Evolutionary conservation across 35 echinoderm and acorn worm species (phyloP).

Genomic region (Hemicentrotus pulcherrimus): DNA sequence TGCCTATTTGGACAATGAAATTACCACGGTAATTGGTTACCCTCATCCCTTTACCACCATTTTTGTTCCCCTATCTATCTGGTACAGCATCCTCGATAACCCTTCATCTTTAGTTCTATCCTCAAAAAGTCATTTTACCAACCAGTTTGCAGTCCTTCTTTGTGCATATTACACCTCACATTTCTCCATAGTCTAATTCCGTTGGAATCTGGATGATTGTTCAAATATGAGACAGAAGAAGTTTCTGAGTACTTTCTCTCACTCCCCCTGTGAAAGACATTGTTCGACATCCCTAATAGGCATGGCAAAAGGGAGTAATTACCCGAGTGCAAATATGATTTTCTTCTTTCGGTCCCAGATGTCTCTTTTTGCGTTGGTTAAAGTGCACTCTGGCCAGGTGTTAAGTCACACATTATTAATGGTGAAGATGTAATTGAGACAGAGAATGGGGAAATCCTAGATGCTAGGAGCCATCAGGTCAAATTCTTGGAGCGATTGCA

Average conservation of each 20-base stretch:
- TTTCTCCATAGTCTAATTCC: neutral
- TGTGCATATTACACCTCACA: neutral
- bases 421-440: neutral
- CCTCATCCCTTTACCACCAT: neutral
- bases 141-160: neutral
- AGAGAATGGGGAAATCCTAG: neutral
- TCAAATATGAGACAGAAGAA: constrained; percentile 5
- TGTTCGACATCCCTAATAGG: constrained; percentile 40
- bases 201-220: neutral
- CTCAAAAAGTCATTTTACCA: neutral
- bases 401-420: constrained; percentile 35
- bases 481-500: neutral
- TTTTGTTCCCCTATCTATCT: neutral
- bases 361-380: neutral
- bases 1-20: constrained; percentile 44
- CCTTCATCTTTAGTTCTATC: neutral
- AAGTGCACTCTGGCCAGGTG: constrained; percentile 29
- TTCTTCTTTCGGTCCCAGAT: constrained; percentile 28
- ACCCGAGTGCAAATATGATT: constrained; percentile 35
- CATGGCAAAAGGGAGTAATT: constrained; percentile 19
- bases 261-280: neutral
- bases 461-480: neutral
- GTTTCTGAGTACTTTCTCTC: neutral
- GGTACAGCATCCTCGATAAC: neutral
- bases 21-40: constrained; percentile 18